Evolutionary conservation across 2,797 vertebrate genomes (phyloP).

Genomic region (Echeneis naucrates): DNA sequence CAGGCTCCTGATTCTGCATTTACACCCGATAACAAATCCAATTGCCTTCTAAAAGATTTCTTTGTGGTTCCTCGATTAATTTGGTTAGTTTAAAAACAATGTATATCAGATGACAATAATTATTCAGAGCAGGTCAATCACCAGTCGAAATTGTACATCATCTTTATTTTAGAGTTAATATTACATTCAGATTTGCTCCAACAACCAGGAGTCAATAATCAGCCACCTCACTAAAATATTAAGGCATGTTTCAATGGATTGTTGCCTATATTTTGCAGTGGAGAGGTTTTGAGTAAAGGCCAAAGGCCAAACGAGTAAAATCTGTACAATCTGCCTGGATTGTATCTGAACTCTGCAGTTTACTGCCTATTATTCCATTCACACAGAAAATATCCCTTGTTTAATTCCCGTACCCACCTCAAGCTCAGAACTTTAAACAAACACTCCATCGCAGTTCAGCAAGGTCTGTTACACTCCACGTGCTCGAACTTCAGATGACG

Average conservation of each 20-base stretch:
- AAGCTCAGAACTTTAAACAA: neutral
- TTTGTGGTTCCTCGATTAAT: too few species aligned
- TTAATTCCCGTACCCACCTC: neutral
- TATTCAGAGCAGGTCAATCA: neutral
- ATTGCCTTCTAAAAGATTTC: too few species aligned
- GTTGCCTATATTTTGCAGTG: too few species aligned
- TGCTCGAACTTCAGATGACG: neutral
- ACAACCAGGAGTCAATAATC: neutral
- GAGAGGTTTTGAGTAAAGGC: too few species aligned
- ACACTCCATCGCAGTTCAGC: conserved; percentile 5
- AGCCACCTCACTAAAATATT: too few species aligned
- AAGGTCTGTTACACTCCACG: neutral
- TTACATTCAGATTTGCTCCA: neutral
- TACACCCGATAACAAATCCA: too few species aligned
- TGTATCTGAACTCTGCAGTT: neutral
- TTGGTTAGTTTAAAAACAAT: too few species aligned
- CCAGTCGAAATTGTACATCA: neutral
- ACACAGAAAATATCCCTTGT: neutral
- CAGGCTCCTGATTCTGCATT: too few species aligned
- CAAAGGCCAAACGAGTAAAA: too few species aligned
- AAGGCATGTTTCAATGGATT: too few species aligned
- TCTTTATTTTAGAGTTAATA: neutral
- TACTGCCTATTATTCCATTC: neutral
- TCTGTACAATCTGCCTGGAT: too few species aligned
- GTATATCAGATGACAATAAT: too few species aligned